These are phyloP conservation scores for Nilaparvata lugens DNA, from an alignment of 1,140 invertebrate species.

Conservation along the genomic window DNA sequence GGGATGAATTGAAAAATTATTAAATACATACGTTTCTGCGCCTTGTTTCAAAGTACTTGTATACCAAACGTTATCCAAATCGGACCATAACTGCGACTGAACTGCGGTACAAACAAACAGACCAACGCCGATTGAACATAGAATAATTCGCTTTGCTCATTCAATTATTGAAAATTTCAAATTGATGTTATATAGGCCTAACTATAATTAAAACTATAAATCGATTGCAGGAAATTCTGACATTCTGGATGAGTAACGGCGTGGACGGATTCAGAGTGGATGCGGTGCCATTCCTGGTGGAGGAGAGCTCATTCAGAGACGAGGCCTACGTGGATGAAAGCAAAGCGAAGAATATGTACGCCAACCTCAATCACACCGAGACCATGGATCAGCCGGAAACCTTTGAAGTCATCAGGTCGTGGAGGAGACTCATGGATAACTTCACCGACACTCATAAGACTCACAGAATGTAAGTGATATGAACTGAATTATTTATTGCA, in stretches of 20 bases:
- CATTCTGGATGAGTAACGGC: conserved; percentile 60
- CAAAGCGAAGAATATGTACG: conserved; percentile 31
- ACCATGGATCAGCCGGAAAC: conserved; percentile 50
- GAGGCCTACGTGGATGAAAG: conserved; percentile 33
- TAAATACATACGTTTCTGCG: too few relatives aligned
- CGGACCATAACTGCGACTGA: too few relatives aligned
- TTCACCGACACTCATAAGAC: neutral
- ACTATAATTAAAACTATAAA: too few relatives aligned
- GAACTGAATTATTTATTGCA: conserved; percentile 23
- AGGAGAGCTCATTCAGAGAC: conserved; percentile 35
- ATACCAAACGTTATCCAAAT: too few relatives aligned
- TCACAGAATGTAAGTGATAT: neutral
- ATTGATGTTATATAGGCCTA: too few relatives aligned
- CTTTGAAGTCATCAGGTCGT: conserved; percentile 50
- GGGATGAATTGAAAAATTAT: too few relatives aligned
- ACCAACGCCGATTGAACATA: too few relatives aligned
- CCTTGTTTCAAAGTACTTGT: too few relatives aligned
- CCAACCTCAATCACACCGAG: conserved; percentile 50
- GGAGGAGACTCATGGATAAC: conserved; percentile 32
- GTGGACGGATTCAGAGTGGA: conserved; percentile 64
- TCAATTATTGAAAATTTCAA: too few relatives aligned
- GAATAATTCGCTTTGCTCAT: too few relatives aligned
- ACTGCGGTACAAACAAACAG: too few relatives aligned
- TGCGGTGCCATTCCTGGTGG: conserved; percentile 50
- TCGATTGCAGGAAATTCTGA: conserved; percentile 48